Base-by-base conservation (phyloP, 2,888 invertebrate genomes). In the Meiosimyza platycephala region DNA sequence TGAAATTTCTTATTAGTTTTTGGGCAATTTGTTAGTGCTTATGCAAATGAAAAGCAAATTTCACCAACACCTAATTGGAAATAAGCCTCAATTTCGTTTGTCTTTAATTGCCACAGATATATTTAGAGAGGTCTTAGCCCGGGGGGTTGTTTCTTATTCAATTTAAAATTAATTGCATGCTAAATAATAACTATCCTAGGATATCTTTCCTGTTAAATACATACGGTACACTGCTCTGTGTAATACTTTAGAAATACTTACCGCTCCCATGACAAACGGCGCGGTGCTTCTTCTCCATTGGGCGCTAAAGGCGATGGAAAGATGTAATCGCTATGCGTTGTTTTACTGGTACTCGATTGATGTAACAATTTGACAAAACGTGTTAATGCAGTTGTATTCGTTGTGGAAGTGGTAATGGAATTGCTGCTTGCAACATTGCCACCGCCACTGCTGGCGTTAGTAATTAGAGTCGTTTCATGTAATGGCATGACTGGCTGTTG, bases 241-340 rank as follows among this genome's bases (percentile, higher is more conserved):
- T 40, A 40, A 9, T 13, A 63, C 15, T 1, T 40, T 48, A 40
- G 11, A 40, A 57, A 64, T 15, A 78, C 84, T 85, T 82, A 90
- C 90, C 89, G 88, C 79, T 90, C 90, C 90, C 90, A 90, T 64
- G 90, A 90, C 74, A 90, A 85, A 69, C 90, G 87, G 71, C 90
- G 85, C 47, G 89, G 88, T 75, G 88, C 86, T 78, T 89, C 89
- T 78, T 89, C 89, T 74, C 83, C 83, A 13, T 85, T 84, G 48
- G 84, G 84, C 75, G 18, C 40, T 13, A 54, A 15, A 7, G 51
- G 52, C 16, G n/a, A 51, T 6, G 85, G 84, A 78, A 84, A 85
- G 60, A 85, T 84, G 75, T 77, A 78, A 74, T 76, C 76, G 76
- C 76, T 76, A 47, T 74, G 76, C 67, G 72, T 74, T 9, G 60